phyloP scores from a whole-genome alignment of 2,797 vertebrate species.

The Apogon talboti region DNA sequence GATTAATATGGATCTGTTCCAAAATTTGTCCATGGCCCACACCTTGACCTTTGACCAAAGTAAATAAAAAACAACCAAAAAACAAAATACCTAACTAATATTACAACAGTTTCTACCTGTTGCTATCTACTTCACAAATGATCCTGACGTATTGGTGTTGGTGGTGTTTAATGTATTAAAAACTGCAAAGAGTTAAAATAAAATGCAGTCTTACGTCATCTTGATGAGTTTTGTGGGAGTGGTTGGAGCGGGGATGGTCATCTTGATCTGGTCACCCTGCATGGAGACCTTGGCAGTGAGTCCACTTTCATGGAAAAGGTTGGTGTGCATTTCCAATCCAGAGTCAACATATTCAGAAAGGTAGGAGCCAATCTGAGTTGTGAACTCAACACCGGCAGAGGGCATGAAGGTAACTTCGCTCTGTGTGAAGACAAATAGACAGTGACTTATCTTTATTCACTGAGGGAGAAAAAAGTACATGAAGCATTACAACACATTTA shows the following conservation, averaged over 20 bases:
- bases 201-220: slow-evolving; percentile 82
- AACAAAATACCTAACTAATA: too few relatives aligned
- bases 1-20: too few relatives aligned
- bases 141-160: not conserved
- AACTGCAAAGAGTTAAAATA: not conserved
- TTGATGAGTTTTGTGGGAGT: slow-evolving; percentile 87
- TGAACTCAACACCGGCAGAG: slow-evolving; percentile 89
- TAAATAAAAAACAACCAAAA: too few relatives aligned
- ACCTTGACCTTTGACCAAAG: too few relatives aligned
- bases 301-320: slow-evolving; percentile 91
- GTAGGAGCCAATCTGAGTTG: slow-evolving; percentile 87
- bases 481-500: not conserved
- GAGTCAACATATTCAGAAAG: slow-evolving; percentile 89
- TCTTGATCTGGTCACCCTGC: slow-evolving; percentile 82
- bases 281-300: slow-evolving; percentile 85
- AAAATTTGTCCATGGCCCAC: too few relatives aligned
- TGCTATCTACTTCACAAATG: not conserved
- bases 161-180: not conserved
- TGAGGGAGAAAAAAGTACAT: not conserved
- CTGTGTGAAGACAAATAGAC: slow-evolving; percentile 55
- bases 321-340: slow-evolving; percentile 90
- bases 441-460: not conserved
- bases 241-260: slow-evolving; percentile 87
- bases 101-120: not conserved
- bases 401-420: slow-evolving; percentile 86